Conservation (phyloP, 2,797 vertebrate genomes). For the Peromyscus attwateri region DNA sequence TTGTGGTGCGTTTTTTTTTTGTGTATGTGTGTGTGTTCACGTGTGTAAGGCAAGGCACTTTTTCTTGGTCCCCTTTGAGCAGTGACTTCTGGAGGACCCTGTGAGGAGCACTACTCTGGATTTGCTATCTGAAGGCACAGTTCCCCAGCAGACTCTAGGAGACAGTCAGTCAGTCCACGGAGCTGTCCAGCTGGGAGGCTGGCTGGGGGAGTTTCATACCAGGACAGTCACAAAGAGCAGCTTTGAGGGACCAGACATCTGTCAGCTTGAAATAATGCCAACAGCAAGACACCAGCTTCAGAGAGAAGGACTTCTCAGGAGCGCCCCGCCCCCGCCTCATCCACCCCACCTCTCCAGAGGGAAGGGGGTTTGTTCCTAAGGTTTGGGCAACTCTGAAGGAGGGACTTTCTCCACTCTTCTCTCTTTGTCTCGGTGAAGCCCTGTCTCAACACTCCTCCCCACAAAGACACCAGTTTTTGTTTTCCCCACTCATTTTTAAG, state of each 20-base stretch:
- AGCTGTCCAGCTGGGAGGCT: slow-evolving; percentile 31
- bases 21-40: background rate
- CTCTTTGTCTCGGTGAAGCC: background rate
- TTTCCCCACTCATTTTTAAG: background rate
- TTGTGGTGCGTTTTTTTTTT: background rate
- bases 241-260: slow-evolving; percentile 54
- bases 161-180: background rate
- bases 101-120: background rate
- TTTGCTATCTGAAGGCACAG: background rate
- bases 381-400: background rate
- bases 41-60: background rate
- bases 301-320: background rate
- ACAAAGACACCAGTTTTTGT: background rate
- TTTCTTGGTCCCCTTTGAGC: rapidly evolving
- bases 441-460: background rate
- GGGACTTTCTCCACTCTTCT: too few species aligned
- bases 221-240: slow-evolving; percentile 55
- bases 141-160: background rate
- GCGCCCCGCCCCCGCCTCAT: background rate
- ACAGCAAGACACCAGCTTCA: background rate
- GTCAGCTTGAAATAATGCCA: slow-evolving; percentile 7
- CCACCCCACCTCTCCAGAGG: background rate
- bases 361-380: background rate
- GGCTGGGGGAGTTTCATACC: background rate
- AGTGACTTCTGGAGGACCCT: background rate